Evolutionary conservation across 2,888 invertebrate species (phyloP).

Genomic region (Hipparchia semele): DNA sequence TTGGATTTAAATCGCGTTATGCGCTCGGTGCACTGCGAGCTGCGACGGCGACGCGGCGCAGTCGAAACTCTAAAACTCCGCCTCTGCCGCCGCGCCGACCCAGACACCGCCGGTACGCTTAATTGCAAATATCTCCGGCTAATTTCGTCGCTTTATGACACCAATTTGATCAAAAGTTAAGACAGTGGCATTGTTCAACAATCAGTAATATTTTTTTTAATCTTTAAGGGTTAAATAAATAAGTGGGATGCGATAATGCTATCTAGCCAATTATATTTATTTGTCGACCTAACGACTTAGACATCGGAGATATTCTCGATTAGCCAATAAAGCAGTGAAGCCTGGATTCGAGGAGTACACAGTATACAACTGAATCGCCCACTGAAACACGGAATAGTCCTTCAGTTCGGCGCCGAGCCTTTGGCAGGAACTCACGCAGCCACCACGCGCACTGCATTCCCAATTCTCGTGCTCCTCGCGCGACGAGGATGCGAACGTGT

Average conservation of each 20-base stretch:
- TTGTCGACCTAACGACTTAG: too few relatives aligned
- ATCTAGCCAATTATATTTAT: too few relatives aligned
- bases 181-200: background rate
- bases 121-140: slow-evolving; percentile 17
- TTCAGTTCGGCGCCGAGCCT: slow-evolving; percentile 17
- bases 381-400: too few relatives aligned
- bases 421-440: slow-evolving; percentile 37
- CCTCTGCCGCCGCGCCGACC: background rate
- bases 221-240: too few relatives aligned
- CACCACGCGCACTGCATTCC: slow-evolving; percentile 33
- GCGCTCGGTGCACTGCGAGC: slow-evolving; percentile 50
- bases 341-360: too few relatives aligned
- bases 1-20: slow-evolving; percentile 78
- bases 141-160: slow-evolving; percentile 15
- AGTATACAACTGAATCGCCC: too few relatives aligned
- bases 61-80: background rate
- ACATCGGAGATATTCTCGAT: too few relatives aligned
- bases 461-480: slow-evolving; percentile 23
- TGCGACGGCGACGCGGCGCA: slow-evolving; percentile 37
- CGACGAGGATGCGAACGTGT: slow-evolving; percentile 36
- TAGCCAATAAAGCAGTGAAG: too few relatives aligned
- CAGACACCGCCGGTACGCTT: background rate
- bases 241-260: too few relatives aligned
- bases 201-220: background rate
- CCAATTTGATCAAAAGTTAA: background rate